Percentiles rank a stretch among this genome's conserved stretches.
Evolutionary conservation across 2,113 vertebrate species (phyloP).

Genomic region (Formicarius rufipectus): DNA sequence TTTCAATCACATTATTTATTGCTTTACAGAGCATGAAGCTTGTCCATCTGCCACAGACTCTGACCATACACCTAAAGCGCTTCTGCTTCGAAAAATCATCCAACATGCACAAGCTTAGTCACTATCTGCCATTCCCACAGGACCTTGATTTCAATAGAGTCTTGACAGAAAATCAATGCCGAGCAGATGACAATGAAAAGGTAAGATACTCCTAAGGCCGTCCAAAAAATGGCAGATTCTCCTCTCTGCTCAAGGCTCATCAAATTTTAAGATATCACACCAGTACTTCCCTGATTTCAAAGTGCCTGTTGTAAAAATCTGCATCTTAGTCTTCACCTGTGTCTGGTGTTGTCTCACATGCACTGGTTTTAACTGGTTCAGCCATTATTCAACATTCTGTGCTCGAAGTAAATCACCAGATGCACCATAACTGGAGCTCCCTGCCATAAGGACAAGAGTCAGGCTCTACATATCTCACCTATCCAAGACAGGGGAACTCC

Average conservation of each 20-base stretch:
- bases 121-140: conserved; percentile 65
- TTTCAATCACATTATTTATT: not conserved
- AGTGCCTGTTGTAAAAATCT: not conserved
- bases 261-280: not conserved
- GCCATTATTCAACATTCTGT: not conserved
- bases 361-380: not conserved
- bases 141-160: conserved; percentile 63
- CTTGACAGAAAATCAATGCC: conserved; percentile 32
- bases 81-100: conserved; percentile 34
- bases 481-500: not conserved
- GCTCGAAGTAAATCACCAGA: not conserved
- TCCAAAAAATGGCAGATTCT: not conserved
- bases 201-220: conserved; percentile 5
- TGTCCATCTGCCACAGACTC: conserved; percentile 58
- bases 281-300: not conserved
- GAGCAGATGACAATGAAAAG: conserved; percentile 30
- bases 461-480: not conserved
- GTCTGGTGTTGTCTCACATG: not conserved
- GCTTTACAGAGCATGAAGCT: conserved; percentile 65
- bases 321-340: not conserved
- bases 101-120: conserved; percentile 48
- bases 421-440: not conserved
- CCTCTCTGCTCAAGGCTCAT: not conserved
- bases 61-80: conserved; percentile 75
- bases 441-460: not conserved